These are phyloP conservation scores for Dendronephthya gigantea DNA, from an alignment of 64 coral and sea anemone species.

Conservation along the genomic window DNA sequence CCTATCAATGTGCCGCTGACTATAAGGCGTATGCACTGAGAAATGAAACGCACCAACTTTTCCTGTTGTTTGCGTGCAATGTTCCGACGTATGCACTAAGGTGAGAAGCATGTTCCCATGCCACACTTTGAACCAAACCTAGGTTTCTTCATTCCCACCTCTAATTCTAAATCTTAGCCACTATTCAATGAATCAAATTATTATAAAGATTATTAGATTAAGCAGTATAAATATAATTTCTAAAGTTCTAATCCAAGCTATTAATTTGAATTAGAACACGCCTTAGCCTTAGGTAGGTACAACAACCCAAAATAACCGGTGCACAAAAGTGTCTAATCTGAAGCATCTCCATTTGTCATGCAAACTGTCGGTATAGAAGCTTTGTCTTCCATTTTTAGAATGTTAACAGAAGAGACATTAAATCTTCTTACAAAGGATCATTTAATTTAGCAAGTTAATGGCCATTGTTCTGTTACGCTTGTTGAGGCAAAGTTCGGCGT, in stretches of 20 bases:
- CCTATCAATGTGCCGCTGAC: slow-evolving; percentile 65
- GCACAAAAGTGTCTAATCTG: not conserved
- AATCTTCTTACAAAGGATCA: slow-evolving; percentile 51
- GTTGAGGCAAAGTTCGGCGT: too few relatives aligned
- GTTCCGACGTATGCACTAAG: slow-evolving; percentile 68
- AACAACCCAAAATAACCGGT: too few relatives aligned
- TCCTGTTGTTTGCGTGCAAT: slow-evolving; percentile 62
- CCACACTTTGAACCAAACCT: too few relatives aligned
- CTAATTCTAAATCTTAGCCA: too few relatives aligned
- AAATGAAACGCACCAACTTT: slow-evolving; percentile 71
- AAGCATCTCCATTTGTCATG: not conserved
- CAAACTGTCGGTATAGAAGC: too few relatives aligned
- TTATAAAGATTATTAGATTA: too few relatives aligned
- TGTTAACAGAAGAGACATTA: slow-evolving; percentile 39
- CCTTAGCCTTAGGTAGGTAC: too few relatives aligned
- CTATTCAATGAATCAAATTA: too few relatives aligned
- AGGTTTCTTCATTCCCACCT: too few relatives aligned
- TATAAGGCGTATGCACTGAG: slow-evolving; percentile 82
- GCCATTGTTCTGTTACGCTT: too few relatives aligned
- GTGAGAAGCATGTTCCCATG: slow-evolving; percentile 46
- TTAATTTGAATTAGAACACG: not conserved
- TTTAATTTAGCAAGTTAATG: slow-evolving; percentile 25
- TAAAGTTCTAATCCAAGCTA: not conserved
- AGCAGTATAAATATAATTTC: too few relatives aligned
- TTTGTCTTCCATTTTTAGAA: not conserved